Base-by-base conservation (phyloP, 2,797 vertebrate species). In the Clarias fuscus region DNA sequence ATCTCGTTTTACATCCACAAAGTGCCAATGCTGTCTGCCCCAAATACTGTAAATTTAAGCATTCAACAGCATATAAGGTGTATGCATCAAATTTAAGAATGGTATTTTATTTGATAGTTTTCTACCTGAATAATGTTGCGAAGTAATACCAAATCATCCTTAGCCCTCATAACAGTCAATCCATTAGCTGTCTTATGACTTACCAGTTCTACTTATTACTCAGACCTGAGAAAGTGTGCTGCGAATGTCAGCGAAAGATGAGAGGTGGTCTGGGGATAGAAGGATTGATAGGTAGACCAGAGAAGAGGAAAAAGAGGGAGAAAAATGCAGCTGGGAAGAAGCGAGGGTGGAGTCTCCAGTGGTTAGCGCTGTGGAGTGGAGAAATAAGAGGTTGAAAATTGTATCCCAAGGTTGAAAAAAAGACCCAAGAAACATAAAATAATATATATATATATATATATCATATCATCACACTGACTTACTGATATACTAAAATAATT, bases 291-390 rank as follows among this genome's bases (percentile, higher is more conserved):
- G 89, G 79, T 27, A 88, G 89, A 84, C 76, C 75, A 71, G 88
- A 87, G 88, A 85, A 84, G 82, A 90, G 89, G 89, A 88, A 86
- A 88, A 86, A 81, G 86, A 90, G 90, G 83, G 88, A 89, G 85
- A 90, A 85, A 88, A 91, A 91, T 87, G 83, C 89, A 82, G 72
- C 85, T 76, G 89, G 89, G 77, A 64, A 83, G 82, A 84, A 83
- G 78, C 67, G 77, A 85, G 70, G 62, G 59, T 85, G 75, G 82
- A 87, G 86, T 86, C 85, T 88, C 87, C 86, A 85, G 88, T 89
- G 91, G 92, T 92, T 89, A 87, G 86, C 82, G 56, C 86, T 82
- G 86, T 85, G 83, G 76, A 87, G 86, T 86, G 84, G 83, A 85
- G 86, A 85, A 89, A 85, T 65, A 84, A 90, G 86, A 89, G 85